phyloP scores from a whole-genome alignment of 2,797 vertebrate species.

The Falco novaeseelandiae region DNA sequence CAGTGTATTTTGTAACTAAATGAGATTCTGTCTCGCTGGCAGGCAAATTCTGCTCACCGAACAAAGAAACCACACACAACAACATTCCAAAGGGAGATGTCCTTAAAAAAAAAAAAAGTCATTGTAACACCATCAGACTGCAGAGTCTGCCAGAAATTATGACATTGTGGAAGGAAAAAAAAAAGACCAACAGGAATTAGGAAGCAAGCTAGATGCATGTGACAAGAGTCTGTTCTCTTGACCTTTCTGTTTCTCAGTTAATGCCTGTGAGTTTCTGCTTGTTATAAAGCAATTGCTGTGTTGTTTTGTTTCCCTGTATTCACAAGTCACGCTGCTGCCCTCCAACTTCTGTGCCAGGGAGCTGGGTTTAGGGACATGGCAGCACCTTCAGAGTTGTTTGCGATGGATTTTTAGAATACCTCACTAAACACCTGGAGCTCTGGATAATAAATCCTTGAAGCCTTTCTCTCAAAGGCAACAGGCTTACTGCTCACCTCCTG shows the following conservation, averaged over 20 bases:
- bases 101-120: conserved; percentile 24
- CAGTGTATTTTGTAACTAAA: conserved; percentile 51
- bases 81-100: conserved; percentile 51
- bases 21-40: conserved; percentile 34
- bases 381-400: background rate
- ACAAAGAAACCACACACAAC: conserved; percentile 61
- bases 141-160: background rate
- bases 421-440: background rate
- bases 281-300: background rate
- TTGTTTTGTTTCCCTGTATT: background rate
- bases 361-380: background rate
- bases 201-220: background rate
- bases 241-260: background rate
- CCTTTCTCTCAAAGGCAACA: background rate
- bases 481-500: background rate
- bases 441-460: background rate
- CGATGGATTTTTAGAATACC: background rate
- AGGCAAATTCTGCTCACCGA: conserved; percentile 19
- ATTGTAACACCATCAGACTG: background rate
- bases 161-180: background rate
- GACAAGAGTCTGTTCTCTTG: background rate
- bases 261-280: background rate
- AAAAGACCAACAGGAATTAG: background rate
- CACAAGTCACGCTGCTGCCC: background rate
- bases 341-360: background rate